phyloP scores from a whole-genome alignment of 2,113 vertebrate genomes.

The Ctenodactylus gundi region DNA sequence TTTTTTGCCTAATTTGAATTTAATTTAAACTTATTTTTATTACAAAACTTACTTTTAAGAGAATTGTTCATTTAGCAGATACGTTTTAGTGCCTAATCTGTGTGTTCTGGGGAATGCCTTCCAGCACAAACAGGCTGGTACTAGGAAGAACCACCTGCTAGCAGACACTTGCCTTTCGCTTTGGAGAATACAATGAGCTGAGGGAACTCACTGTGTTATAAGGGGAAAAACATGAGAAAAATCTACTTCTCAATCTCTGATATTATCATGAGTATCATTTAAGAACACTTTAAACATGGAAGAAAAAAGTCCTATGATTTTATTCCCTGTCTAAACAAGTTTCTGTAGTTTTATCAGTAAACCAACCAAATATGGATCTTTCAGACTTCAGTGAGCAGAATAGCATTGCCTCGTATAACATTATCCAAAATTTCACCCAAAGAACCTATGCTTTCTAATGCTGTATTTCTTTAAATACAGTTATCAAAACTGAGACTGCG shows the following conservation, averaged over 20 bases:
- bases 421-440: not conserved
- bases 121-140: not conserved
- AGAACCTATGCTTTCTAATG: not conserved
- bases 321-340: constrained; percentile 43
- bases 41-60: not conserved
- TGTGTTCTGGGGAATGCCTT: constrained; percentile 49
- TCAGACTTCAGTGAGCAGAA: constrained; percentile 35
- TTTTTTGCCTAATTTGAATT: not conserved
- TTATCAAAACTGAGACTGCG: not conserved
- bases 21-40: not conserved
- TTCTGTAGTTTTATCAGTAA: constrained; percentile 52
- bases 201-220: not conserved
- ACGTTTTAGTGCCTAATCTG: not conserved
- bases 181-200: constrained; percentile 29
- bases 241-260: not conserved
- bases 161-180: not conserved
- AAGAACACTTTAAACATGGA: constrained; percentile 52
- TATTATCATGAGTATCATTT: constrained; percentile 44
- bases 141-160: not conserved
- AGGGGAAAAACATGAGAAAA: constrained; percentile 9
- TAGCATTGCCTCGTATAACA: constrained; percentile 13
- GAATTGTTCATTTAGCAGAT: not conserved
- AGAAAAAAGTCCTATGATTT: not conserved
- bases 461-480: not conserved
- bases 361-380: constrained; percentile 35